These are phyloP conservation scores for Rhopalosiphum nymphaeae DNA, from an alignment of 2,888 invertebrate genomes.

Conservation along the genomic window DNA sequence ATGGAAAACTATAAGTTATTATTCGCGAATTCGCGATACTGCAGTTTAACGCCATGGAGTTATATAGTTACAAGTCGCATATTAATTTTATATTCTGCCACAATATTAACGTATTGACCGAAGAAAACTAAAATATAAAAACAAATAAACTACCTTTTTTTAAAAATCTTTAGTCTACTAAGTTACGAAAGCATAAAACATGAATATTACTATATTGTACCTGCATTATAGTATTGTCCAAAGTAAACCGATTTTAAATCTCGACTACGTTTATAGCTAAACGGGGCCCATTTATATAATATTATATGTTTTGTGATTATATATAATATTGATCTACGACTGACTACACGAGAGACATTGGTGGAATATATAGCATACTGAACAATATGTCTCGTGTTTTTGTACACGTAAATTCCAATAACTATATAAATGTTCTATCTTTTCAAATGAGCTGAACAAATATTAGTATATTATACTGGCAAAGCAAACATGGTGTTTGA, in stretches of 20 bases:
- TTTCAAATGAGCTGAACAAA: conserved; percentile 6
- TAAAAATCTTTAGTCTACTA: not conserved
- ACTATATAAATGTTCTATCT: not conserved
- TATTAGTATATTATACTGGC: not conserved
- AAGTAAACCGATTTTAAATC: conserved; percentile 15
- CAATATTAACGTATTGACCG: not conserved
- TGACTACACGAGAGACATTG: not conserved
- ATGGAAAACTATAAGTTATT: conserved; percentile 16
- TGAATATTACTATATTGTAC: not conserved
- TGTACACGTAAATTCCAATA: not conserved
- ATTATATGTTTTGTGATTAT: not conserved
- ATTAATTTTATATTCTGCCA: not conserved
- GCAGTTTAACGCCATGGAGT: not conserved
- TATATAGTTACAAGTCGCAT: not conserved
- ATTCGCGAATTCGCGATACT: not conserved
- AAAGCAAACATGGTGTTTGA: not conserved
- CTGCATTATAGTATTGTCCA: not conserved
- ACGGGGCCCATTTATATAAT: no score
- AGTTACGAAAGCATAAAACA: not conserved
- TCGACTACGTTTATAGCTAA: not conserved
- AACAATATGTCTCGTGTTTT: not conserved
- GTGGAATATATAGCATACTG: not conserved
- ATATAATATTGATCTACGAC: not conserved
- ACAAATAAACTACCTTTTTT: not conserved
- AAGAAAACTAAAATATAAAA: not conserved